Evolutionary conservation across 1,140 invertebrate species (phyloP), one percentile per base, ranked within the genome.

Genomic region (Leptopilina boulardi): DNA sequence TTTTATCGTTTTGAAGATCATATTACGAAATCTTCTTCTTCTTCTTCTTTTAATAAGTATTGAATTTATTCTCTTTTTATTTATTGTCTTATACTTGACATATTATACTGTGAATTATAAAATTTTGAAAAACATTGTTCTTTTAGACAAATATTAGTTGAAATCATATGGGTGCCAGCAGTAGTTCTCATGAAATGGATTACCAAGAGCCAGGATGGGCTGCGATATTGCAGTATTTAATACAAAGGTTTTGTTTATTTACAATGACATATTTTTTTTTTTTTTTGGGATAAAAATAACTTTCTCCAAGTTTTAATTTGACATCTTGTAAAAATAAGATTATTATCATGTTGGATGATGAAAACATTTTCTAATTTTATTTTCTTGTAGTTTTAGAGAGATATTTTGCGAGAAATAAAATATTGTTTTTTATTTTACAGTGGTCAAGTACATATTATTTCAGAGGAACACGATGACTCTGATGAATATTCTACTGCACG

Each of bases 211-310:
- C 85, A 59, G 86, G 87, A 76, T 82, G 91, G 34, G 85, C 88
- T 73, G 87, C 87, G 70, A 83, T 92, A 73, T 86, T 92, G 76
- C 89, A 91, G 76, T 89, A 87, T 82, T 76, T 91, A 70, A 88
- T 91, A 81, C 86, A 87, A 84, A 91, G 91, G 90, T 91, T 88
- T 75, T 77, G 77, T 80, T 76, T 15, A 5, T 51, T 26, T 54
- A 11, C n/a, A n/a, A 8, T 15, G 30, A n/a, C 4, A 59, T 4
- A 66, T 13, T 15, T 30, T 0, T 13, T 66, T 1, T 0, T 56
- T 23, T 56, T 3, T 11, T 23, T n/a, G n/a, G n/a, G 21, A 59
- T 13, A 59, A 26, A 13, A 9, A 5, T 0, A 54, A 11, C 23
- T 11, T 21, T 9, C 54, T 23, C 10, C 18, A 15, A 19, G 2